These are phyloP conservation scores for Caenorhabditis sinica DNA, from an alignment of 2,888 invertebrate species.

Conservation along the genomic window DNA sequence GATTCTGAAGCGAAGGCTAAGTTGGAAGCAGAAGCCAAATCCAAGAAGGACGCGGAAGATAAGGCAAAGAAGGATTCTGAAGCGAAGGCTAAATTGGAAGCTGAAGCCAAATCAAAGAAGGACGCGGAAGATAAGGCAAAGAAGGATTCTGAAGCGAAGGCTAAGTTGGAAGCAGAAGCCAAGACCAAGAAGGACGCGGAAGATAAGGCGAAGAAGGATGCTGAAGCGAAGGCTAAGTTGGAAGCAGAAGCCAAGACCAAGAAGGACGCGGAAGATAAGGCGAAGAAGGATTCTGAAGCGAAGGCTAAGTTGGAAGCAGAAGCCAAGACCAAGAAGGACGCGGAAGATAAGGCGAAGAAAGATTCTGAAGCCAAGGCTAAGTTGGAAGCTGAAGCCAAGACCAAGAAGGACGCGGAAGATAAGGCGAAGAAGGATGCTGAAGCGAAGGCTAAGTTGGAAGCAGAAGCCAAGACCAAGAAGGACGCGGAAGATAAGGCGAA, in stretches of 20 bases:
- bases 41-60: not conserved
- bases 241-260: slow-evolving; percentile 26
- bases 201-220: not conserved
- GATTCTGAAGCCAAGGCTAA: slow-evolving; percentile 30
- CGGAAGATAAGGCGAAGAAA: slow-evolving; percentile 16
- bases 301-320: slow-evolving; percentile 26
- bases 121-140: not conserved
- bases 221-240: slow-evolving; percentile 19
- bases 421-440: slow-evolving; percentile 33
- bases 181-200: slow-evolving; percentile 28
- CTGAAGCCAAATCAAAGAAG: not conserved
- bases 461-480: not conserved
- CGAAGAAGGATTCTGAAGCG: not conserved
- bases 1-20: slow-evolving; percentile 27
- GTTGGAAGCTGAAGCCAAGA: slow-evolving; percentile 34
- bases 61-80: not conserved
- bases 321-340: slow-evolving; percentile 22
- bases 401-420: slow-evolving; percentile 13
- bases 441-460: slow-evolving; percentile 18
- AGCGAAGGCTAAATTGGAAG: not conserved
- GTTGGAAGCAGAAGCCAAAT: not conserved
- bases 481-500: slow-evolving; percentile 33
- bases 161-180: slow-evolving; percentile 42
- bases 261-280: slow-evolving; percentile 8
- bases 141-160: slow-evolving; percentile 33